Conservation (phyloP, 64 coral and sea anemone genomes). For the Pachyseris speciosa region DNA sequence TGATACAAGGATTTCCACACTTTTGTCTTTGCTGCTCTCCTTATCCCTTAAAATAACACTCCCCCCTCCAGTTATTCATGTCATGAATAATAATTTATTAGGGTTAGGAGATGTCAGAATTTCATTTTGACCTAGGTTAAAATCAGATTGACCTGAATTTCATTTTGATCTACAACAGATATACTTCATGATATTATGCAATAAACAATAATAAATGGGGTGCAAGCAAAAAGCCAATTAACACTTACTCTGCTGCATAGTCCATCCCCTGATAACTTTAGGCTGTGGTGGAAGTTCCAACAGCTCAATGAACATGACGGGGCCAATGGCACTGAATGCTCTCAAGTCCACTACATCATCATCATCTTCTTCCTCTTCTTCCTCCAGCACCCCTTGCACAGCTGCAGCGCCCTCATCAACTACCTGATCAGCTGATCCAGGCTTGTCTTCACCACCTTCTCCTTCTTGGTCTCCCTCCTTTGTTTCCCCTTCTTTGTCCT, state of each 20-base stretch:
- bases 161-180: too few species aligned
- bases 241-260: conserved; percentile 87
- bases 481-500: conserved; percentile 62
- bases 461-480: conserved; percentile 63
- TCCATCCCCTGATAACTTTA: conserved; percentile 85
- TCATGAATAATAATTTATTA: too few species aligned
- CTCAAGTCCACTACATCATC: conserved; percentile 95
- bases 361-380: conserved; percentile 94
- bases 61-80: too few species aligned
- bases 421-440: conserved; percentile 36
- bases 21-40: neutral
- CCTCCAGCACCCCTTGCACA: conserved; percentile 1
- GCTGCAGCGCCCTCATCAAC: conserved; percentile 26
- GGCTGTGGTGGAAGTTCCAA: conserved; percentile 93
- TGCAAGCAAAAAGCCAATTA: too few species aligned
- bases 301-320: conserved; percentile 79
- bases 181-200: too few species aligned
- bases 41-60: too few species aligned
- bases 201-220: too few species aligned
- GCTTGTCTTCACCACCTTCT: conserved; percentile 54
- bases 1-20: too few species aligned
- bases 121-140: too few species aligned
- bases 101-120: too few species aligned
- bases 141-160: too few species aligned
- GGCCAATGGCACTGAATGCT: conserved; percentile 79